Evolutionary conservation across 2,113 vertebrate species (phyloP), one percentile per base, ranked within the genome.

Genomic region (Herpetotheres cachinnans): DNA sequence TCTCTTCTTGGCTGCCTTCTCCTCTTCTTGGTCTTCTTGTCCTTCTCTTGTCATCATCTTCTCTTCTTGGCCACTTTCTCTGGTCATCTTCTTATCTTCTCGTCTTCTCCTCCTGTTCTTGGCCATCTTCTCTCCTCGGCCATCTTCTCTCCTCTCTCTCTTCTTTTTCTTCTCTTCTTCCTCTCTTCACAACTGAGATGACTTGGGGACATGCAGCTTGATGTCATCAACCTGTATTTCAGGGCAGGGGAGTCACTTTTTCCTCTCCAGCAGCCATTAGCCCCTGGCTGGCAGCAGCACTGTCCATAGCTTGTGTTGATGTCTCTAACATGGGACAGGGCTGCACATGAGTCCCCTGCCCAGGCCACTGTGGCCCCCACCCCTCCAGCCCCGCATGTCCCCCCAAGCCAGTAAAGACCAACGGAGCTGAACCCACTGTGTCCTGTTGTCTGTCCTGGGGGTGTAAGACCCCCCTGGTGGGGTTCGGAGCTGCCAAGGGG

Each of bases 401-500:
- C 30, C 84, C 70, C 18, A 32, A 89, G 82, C 82, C 94, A 95
- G 88, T 94, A 97, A 96, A 97, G 82, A 87, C 66, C 85, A 88
- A 52, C 0, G 0, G 96, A 96, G 89, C 86, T 40, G 58, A 95
- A 19, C 50, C 66, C 32, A 10, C 38, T 8, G 1, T 0, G 16
- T 87, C 77, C 71, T 40, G 0, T 76, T 2, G 0, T 95, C 49
- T 93, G 59, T 95, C 16, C 44, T 21, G 30, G 47, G 79, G 27
- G 40, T 7, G 6, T 3, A 21, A 30, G 29, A 50, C 4, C 26
- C 36, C 26, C 3, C 3, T 13, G n/a, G 44, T n/a, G 24, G 40
- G 9, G 42, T 6, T 9, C 42, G 49, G 56, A 42, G 49, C 21
- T 63, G n/a, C 63, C 2, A 6, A 49, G 36, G 42, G 49, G n/a